Conservation (phyloP, 2,888 invertebrate genomes). For the Theretra japonica region DNA sequence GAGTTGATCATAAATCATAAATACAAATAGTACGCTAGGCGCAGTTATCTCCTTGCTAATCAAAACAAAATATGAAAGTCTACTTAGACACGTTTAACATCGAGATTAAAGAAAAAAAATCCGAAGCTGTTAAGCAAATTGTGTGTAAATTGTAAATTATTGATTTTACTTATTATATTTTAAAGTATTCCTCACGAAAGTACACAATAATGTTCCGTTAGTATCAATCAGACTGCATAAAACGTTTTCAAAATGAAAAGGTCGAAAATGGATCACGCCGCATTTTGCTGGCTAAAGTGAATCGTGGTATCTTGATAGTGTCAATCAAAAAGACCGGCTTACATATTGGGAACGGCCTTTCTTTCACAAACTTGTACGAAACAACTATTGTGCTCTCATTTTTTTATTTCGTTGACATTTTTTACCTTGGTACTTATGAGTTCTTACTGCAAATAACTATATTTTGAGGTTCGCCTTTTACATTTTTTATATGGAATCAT, state of each 20-base stretch:
- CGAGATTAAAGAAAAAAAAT: neutral
- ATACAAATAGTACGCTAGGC: neutral
- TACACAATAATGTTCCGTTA: too few species aligned
- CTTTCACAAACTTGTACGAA: neutral
- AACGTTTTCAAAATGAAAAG: too few species aligned
- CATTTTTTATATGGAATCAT: too few species aligned
- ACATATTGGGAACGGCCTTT: neutral
- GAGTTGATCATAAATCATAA: neutral
- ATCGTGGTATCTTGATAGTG: neutral
- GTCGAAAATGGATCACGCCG: too few species aligned
- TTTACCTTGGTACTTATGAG: neutral
- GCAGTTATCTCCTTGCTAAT: neutral
- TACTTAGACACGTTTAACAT: neutral
- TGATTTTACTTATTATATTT: neutral
- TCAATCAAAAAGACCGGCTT: slow-evolving; percentile 6
- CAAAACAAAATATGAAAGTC: slow-evolving; percentile 6
- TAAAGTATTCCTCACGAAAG: too few species aligned
- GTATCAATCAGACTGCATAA: too few species aligned
- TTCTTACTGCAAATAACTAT: neutral
- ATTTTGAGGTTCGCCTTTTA: too few species aligned
- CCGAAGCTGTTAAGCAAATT: neutral
- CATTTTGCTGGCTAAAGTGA: neutral
- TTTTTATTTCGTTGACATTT: neutral
- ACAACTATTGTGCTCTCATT: neutral
- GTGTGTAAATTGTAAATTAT: neutral